phyloP scores from a whole-genome alignment of 2,797 vertebrate species.

The Micropoecilia bifurca region DNA sequence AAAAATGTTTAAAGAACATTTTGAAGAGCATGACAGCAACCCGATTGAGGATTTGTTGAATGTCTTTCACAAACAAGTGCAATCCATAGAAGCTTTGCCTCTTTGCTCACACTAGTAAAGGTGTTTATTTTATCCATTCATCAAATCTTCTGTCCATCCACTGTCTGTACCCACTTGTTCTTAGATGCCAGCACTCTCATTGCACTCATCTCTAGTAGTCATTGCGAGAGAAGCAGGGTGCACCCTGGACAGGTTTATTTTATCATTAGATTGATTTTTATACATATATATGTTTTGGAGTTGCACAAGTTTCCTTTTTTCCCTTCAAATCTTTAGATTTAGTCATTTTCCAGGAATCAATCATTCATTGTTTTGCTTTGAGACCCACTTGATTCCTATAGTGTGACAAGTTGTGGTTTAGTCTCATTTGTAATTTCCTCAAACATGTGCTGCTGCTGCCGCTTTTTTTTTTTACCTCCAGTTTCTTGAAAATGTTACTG shows the following conservation, averaged over 20 bases:
- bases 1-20: too few relatives aligned
- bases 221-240: too few relatives aligned
- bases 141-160: too few relatives aligned
- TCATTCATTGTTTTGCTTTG: slow-evolving; percentile 17
- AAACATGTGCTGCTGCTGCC: slow-evolving; percentile 8
- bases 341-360: slow-evolving; percentile 27
- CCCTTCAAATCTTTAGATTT: background rate
- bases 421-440: slow-evolving; percentile 36
- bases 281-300: background rate
- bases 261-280: background rate
- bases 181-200: too few relatives aligned
- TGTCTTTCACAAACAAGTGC: background rate
- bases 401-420: slow-evolving; percentile 48
- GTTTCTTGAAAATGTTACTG: slow-evolving; percentile 15
- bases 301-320: background rate
- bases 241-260: background rate
- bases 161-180: too few relatives aligned
- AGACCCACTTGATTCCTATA: slow-evolving; percentile 19
- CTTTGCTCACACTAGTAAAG: background rate
- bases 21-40: too few relatives aligned
- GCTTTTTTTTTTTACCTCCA: slow-evolving; percentile 3
- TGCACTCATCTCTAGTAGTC: too few relatives aligned
- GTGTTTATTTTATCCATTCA: too few relatives aligned
- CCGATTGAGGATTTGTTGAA: background rate
- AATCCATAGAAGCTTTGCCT: background rate